Conservation (phyloP, 2,113 vertebrate species). For the Ramphastos sulfuratus region DNA sequence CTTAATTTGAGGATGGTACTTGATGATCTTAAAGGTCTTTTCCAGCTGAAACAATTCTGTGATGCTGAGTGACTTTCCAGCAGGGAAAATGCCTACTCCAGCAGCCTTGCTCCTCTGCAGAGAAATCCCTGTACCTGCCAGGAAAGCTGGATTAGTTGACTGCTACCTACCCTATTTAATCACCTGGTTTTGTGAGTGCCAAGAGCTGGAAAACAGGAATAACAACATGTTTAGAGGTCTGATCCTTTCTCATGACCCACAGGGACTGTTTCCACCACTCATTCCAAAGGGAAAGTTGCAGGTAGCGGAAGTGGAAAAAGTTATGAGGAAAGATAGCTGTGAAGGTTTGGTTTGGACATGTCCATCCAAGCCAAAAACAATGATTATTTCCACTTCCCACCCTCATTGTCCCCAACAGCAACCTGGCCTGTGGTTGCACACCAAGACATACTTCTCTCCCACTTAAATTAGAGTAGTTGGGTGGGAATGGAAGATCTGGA, state of each 20-base stretch:
- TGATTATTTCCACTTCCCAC: constrained; percentile 36
- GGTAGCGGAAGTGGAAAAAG: constrained; percentile 64
- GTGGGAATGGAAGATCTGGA: neutral
- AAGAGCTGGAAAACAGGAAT: constrained; percentile 54
- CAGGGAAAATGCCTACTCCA: constrained; percentile 1
- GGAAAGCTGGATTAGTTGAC: neutral
- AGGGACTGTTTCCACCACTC: constrained; percentile 58
- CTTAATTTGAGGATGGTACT: too few species aligned
- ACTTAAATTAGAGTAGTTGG: neutral
- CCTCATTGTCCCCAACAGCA: neutral
- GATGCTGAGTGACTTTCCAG: neutral
- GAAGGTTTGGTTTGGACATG: constrained; percentile 52
- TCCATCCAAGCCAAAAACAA: constrained; percentile 26
- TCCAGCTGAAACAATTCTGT: too few species aligned
- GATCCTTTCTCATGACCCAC: constrained; percentile 67
- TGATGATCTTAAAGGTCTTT: too few species aligned
- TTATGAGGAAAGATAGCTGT: constrained; percentile 56
- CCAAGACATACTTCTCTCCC: neutral
- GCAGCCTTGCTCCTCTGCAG: constrained; percentile 3
- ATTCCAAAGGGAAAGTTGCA: constrained; percentile 47
- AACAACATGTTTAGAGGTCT: constrained; percentile 56
- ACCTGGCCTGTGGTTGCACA: neutral
- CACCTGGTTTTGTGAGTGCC: constrained; percentile 28
- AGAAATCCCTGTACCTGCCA: constrained; percentile 25
- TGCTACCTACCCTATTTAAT: constrained; percentile 35